Evolutionary conservation across 2,797 vertebrate genomes (phyloP), one percentile per base, ranked within the genome.

Genomic region (Pterois miles): DNA sequence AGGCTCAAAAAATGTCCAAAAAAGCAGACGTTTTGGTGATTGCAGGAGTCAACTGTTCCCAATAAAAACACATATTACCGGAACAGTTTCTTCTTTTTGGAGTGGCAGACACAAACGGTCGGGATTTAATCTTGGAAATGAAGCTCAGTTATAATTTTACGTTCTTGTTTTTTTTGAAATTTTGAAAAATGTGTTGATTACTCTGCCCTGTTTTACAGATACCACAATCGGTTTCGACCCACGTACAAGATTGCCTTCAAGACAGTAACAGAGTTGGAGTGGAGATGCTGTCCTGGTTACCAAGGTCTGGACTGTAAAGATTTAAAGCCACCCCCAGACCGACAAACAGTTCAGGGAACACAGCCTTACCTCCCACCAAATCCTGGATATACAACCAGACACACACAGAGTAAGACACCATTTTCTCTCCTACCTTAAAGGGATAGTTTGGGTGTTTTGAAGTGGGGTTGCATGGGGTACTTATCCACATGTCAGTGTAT

Each of bases 271-370:
- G 97, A 97, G 86, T 72, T 99, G 38, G 97, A 98, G 68, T 99
- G 98, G 98, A 97, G 96, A 56, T 99, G 98, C 84, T 99, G 98
- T 81, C 98, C 98, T 1, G 97, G 97, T 23, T 97, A 96, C 89
- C 96, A 94, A 86, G 98, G 98, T 58, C 93, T 90, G 16, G 95
- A 98, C 89, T 99, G 98, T 85, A 96, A 92, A 92, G 96, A 98
- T 77, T 90, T 94, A 80, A 97, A 95, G 92, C 95, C 96, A 67
- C 75, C 93, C 4, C 90, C 90, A 23, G 88, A 93, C 40, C 76
- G 67, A 76, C 94, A 92, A 65, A 82, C 70, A 1, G 71, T 74
- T 7, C 80, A 84, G 63, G 89, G 86, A 85, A 83, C 57, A 9
- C 90, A 92, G 57, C 82, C 91, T 36, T 82, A 91, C 77, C 69